Evolutionary conservation across 1,140 invertebrate species (phyloP), one percentile per base, ranked within the genome.

Genomic region (Bemisia tabaci): DNA sequence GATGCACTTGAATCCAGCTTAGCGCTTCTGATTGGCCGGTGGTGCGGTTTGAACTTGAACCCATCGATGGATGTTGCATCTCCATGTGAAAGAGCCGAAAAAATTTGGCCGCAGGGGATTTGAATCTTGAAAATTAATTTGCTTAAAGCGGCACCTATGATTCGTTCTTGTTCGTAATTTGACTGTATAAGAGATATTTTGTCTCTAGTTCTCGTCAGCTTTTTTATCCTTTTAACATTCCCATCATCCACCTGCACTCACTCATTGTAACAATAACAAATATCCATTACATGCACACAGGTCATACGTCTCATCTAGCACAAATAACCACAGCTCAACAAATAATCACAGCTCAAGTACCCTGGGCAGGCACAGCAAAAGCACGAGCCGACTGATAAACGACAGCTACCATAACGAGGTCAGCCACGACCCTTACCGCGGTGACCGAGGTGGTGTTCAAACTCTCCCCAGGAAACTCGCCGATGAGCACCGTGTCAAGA

Each of bases 301-400:
- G 33, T 48, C 33, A 9, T 48, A 48, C 33, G 33, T 48, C 5
- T 48, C 33, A 5, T 48, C 33, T 5, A 48, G 33, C 17, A 17
- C 17, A 48, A 48, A 48, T 48, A 48, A 48, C 33, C 33, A 48
- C 17, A 48, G 33, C 17, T 48, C 33, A 26, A 79, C 17, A 48
- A 48, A 48, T 48, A 48, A 48, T 17, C 33, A 48, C 17, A 48
- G 33, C 17, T 48, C 33, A 26, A 79, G 69, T 81, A 85, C 89
- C 1, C 78, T 92, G 67, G 88, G 87, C 58, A 83, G 90, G 67
- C 85, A 89, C 78, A 91, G 88, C 79, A 90, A 89, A 75, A 88
- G 86, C 0, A 87, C 87, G 22, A 83, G 87, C 71, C 81, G 87
- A 60, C 76, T 91, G 67, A 80, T 80, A 66, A 80, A 80, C 69